phyloP scores from a whole-genome alignment of 2,888 invertebrate species.

The Xanthia togata region DNA sequence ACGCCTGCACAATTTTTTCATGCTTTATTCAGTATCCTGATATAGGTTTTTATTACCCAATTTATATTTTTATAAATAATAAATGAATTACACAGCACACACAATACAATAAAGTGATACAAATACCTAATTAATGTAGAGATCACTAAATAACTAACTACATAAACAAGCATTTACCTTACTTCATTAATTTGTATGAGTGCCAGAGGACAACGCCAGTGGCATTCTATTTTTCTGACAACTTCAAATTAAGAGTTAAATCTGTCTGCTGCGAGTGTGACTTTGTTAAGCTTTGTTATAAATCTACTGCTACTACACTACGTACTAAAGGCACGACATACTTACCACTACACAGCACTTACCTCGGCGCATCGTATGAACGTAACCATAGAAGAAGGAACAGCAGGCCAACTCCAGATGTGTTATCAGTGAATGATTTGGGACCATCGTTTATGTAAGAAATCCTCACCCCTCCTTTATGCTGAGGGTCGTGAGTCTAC shows the following conservation, averaged over 20 bases:
- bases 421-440: background rate
- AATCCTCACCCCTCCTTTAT: background rate
- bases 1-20: background rate
- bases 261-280: background rate
- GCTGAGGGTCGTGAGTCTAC: background rate
- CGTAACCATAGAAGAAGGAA: background rate
- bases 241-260: background rate
- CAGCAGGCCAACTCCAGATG: background rate
- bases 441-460: background rate
- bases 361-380: background rate
- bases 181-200: background rate
- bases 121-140: background rate
- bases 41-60: background rate
- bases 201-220: background rate
- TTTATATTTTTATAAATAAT: background rate
- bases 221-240: background rate
- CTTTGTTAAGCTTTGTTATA: background rate
- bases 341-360: constrained; percentile 33
- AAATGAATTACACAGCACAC: background rate
- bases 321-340: background rate
- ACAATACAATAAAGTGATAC: background rate
- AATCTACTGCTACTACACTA: background rate
- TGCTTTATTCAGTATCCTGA: background rate
- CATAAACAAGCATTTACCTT: background rate
- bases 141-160: background rate